Percentiles rank a stretch among this genome's conserved stretches.
phyloP scores from a whole-genome alignment of 2,113 vertebrate species.

The Regulus satrapa region DNA sequence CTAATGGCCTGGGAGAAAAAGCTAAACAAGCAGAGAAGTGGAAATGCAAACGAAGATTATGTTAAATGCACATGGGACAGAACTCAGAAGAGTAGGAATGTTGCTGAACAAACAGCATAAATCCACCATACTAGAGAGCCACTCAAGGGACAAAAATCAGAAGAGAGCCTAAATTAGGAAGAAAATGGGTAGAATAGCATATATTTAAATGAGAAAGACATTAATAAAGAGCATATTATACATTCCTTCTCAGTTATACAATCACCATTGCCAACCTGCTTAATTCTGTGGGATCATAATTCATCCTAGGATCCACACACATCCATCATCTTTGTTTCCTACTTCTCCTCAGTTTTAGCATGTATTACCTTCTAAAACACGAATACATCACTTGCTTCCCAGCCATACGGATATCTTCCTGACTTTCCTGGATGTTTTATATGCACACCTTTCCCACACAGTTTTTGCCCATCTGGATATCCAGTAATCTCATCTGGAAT shows the following conservation, averaged over 20 bases:
- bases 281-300: background rate
- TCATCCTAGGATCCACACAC: background rate
- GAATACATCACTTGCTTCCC: background rate
- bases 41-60: constrained; percentile 30
- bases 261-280: background rate
- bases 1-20: background rate
- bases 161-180: background rate
- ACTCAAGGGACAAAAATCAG: background rate
- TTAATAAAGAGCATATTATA: background rate
- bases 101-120: constrained; percentile 26
- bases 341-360: background rate
- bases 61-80: background rate
- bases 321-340: background rate
- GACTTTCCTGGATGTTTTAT: background rate
- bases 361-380: background rate
- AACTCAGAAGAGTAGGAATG: background rate
- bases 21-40: background rate
- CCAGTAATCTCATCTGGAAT: background rate
- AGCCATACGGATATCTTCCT: background rate
- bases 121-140: background rate
- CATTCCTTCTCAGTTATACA: background rate
- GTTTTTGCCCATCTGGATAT: background rate
- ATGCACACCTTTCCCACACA: background rate
- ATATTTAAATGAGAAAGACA: background rate
- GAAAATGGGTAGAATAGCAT: background rate